These are phyloP conservation scores for Kryptolebias marmoratus DNA, from an alignment of 2,113 vertebrate species.

Conservation along the genomic window DNA sequence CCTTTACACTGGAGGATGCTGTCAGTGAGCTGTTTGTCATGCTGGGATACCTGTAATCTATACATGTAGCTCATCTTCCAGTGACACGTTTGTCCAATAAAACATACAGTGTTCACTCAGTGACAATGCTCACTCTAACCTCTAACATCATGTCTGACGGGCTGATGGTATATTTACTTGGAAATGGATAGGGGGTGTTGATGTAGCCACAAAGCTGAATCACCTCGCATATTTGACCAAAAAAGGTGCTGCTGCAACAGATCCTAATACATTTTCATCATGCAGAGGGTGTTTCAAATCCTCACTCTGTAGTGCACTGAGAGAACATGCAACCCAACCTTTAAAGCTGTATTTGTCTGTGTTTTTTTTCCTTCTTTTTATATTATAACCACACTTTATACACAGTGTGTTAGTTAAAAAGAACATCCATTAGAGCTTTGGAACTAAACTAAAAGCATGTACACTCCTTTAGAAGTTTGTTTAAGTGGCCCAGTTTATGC, in stretches of 20 bases:
- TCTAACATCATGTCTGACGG: slow-evolving; percentile 11
- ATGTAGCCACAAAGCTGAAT: slow-evolving; percentile 14
- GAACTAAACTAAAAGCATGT: neutral
- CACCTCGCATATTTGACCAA: slow-evolving; percentile 13
- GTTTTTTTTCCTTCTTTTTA: neutral
- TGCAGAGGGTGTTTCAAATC: slow-evolving; percentile 38
- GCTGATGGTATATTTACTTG: slow-evolving; percentile 15
- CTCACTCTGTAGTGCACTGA: slow-evolving; percentile 4
- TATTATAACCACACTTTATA: too few species aligned
- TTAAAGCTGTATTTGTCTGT: neutral
- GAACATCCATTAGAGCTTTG: neutral
- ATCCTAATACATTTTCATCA: slow-evolving; percentile 33
- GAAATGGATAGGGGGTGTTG: neutral
- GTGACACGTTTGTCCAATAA: slow-evolving; percentile 38
- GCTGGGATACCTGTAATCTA: slow-evolving; percentile 26
- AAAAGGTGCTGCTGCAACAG: slow-evolving; percentile 3
- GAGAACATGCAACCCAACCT: slow-evolving; percentile 17
- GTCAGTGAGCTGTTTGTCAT: slow-evolving; percentile 39
- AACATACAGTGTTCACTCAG: slow-evolving; percentile 18
- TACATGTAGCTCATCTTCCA: slow-evolving; percentile 26
- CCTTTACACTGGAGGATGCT: slow-evolving; percentile 37
- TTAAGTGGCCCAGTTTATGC: neutral
- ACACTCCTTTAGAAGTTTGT: neutral
- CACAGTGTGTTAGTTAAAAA: neutral
- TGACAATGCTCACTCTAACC: slow-evolving; percentile 25